Evolutionary conservation across 2,797 vertebrate species (phyloP), one percentile per base, ranked within the genome.

Genomic region (Chaunax sp.): DNA sequence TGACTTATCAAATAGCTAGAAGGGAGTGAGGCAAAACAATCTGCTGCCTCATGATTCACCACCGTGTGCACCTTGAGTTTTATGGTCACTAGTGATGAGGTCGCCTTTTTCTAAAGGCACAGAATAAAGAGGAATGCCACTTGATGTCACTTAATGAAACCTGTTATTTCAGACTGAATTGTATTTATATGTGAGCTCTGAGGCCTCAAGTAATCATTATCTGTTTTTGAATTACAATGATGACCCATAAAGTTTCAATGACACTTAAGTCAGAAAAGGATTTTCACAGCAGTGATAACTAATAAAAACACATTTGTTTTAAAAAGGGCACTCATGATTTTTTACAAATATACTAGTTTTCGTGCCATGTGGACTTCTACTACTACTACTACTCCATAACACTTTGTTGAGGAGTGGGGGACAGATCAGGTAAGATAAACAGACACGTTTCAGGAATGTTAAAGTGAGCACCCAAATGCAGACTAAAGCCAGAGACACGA

Each of bases 61-160:
- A 61, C 25, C 23, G 13, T 20, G 30, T 15, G 41, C n/a, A 2
- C 1, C 0, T 20, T 64, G 22, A 23, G 25, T 51, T 65, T 56
- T 11, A 30, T 20, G 65, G 44, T 67, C 44, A 56, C 3, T 20
- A 10, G 26, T 11, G 52, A 51, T 60, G 75, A 58, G 53, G 69
- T 50, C 53, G 33, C 19, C 64, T 60, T 50, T 50, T 47, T 35
- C 71, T 59, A 57, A 64, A 65, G 40, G 30, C 52, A 8, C 60
- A 75, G 74, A 84, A 80, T 82, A 86, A 80, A 80, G 67, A 80
- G 79, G 75, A 86, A 75, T 75, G 74, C 28, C 61, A 46, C 56
- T 79, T 71, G 78, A 78, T 68, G 47, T 80, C 61, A 81, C 59
- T 30, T 70, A 41, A 70, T 68, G 49, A 40, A 63, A 62, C 69